Conservation (phyloP, 2,113 vertebrate species). For the Sapayoa aenigma region DNA sequence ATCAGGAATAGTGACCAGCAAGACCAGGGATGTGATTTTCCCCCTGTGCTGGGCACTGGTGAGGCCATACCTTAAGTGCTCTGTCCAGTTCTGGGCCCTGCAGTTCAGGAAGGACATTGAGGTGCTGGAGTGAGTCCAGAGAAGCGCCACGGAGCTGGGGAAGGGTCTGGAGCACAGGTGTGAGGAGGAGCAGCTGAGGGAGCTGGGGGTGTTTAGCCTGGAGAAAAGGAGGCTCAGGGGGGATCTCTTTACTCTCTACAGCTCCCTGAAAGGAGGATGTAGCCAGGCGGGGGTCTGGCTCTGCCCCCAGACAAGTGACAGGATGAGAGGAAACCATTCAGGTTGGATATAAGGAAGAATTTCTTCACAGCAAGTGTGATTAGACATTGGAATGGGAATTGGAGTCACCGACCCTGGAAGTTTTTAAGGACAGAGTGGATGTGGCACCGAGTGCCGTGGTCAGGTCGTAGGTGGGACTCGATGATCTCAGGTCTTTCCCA, state of each 20-base stretch:
- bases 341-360: background rate
- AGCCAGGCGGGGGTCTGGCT: fast-evolving
- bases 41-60: background rate
- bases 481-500: background rate
- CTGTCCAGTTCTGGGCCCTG: background rate
- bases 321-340: background rate
- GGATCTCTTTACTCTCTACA: background rate
- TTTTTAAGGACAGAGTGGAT: no score
- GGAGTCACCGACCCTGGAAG: no score
- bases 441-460: fast-evolving
- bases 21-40: background rate
- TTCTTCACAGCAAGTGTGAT: background rate
- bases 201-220: background rate
- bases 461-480: fast-evolving
- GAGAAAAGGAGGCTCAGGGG: background rate
- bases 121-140: background rate
- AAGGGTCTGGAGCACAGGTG: background rate
- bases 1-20: background rate
- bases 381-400: no score
- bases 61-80: background rate
- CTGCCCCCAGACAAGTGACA: background rate
- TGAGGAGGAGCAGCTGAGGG: background rate
- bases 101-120: background rate
- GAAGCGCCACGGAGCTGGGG: background rate
- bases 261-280: background rate